Evolutionary conservation across 2,888 invertebrate genomes (phyloP), one percentile per base, ranked within the genome.

Genomic region (Agonum fuliginosum): DNA sequence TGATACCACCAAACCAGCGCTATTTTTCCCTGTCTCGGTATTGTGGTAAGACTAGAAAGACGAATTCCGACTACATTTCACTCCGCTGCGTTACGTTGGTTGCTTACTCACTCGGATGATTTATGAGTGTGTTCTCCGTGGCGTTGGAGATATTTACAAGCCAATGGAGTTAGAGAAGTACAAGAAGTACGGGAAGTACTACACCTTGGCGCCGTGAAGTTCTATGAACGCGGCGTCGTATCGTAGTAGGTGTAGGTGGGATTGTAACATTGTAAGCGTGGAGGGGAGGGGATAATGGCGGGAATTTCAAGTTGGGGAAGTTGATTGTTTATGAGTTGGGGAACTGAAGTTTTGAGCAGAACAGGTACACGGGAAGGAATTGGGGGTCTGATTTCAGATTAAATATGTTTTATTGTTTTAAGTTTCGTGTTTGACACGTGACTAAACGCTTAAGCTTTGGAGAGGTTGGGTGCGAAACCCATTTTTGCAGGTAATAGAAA

Each of bases 71-170:
- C 20, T 54, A 10, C 22, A 54, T 22, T 12, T 22, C 22, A 54
- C 0, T 20, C 54, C n/a, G 20, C 3, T 54, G n/a, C 54, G 54
- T 54, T n/a, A 24, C 22, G 20, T 54, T 54, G 54, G 54, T 54
- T 54, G 54, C 54, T 54, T 27, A 54, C 54, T 54, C 54, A 24
- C 24, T 22, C 22, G 54, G 54, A 27, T 54, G 24, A 54, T 51
- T 51, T 51, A 51, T 51, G 51, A 51, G 51, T 24, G 54, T 24
- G 20, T 54, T 37, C 8, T 12, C 22, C 8, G n/a, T 1, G 20
- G 19, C 48, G 10, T 5, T 6, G 48, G 8, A 37, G 54, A 54
- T 54, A 54, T 54, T 54, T 54, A 54, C 54, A 4, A 24, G 54
- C 54, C 54, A n/a, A 54, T 54, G 54, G 22, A 54, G n/a, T 22